Base-by-base conservation (phyloP, 1,140 invertebrate genomes). In the Cydia splendana region DNA sequence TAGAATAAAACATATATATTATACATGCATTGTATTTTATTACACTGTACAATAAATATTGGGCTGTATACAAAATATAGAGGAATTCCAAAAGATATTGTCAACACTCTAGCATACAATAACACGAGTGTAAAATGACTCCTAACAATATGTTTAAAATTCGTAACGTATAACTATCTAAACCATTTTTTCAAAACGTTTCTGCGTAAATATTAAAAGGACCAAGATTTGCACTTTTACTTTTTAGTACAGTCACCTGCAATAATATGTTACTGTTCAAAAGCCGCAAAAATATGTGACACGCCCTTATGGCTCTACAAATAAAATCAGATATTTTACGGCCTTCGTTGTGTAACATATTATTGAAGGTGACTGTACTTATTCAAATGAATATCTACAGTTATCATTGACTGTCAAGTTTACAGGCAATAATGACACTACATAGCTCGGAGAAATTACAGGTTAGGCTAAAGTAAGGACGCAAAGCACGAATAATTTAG, bases 41-140 rank as follows among this genome's bases (percentile, higher is more conserved):
- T 93, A 91, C 90, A 91, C 90, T 93, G 91, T 93, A 93, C 91
- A 93, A 91, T 93, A 93, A 89, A 93, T 90, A 91, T 91, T 85
- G 89, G 85, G 86, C 85, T 91, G 88, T 93, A 91, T 93, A 93
- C 87, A 93, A 93, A 93, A 93, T 91, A 91, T 93, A 93, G 87
- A 90, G 83, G 84, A 89, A 88, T 88, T 90, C 82, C 87, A 91
- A 93, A 93, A 91, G 86, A 91, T 91, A 93, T 91, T 93, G 89
- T 93, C 91, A 84, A 89, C 88, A 91, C 87, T 89, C 88, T 86
- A 85, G 84, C 84, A 86, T 91, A 88, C 83, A 80, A 82, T 80
- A 88, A 87, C 87, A 87, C 82, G 86, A 88, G 86, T 90, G 89
- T 89, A 88, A 85, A 84, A 81, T 77, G 79, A 84, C 83, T 84